Evolutionary conservation across 2,797 vertebrate genomes (phyloP).

Genomic region (Xerus rutilus): DNA sequence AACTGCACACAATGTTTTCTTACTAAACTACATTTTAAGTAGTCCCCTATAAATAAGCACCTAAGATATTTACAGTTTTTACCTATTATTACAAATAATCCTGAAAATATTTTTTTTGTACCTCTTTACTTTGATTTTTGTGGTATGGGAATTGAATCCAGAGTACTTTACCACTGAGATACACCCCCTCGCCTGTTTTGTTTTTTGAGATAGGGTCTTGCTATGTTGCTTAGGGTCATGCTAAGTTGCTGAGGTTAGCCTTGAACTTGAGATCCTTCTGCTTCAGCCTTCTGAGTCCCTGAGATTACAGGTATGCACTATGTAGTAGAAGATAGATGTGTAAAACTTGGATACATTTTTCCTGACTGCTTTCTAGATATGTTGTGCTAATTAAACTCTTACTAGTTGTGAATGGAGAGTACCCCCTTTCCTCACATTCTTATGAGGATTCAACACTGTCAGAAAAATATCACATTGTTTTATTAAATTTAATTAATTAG

Average conservation of each 20-base stretch:
- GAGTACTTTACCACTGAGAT: too few species aligned
- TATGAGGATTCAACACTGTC: constrained; percentile 31
- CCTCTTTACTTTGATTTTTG: constrained; percentile 46
- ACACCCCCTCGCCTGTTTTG: too few species aligned
- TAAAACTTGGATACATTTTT: constrained; percentile 63
- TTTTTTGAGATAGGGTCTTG: too few species aligned
- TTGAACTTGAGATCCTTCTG: too few species aligned
- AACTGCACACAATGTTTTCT: constrained; percentile 23
- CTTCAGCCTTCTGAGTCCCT: too few species aligned
- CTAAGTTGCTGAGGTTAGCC: too few species aligned
- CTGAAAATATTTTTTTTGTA: constrained; percentile 69
- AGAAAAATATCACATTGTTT: constrained; percentile 34
- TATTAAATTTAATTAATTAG: too few species aligned
- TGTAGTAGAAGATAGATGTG: background rate
- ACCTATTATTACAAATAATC: constrained; percentile 29
- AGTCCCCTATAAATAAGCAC: background rate
- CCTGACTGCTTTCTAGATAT: constrained; percentile 40
- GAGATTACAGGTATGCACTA: too few species aligned
- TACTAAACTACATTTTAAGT: constrained; percentile 62
- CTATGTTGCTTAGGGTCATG: too few species aligned
- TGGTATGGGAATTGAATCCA: too few species aligned
- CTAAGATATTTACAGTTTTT: constrained; percentile 38
- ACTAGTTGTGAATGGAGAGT: constrained; percentile 11
- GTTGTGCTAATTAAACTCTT: constrained; percentile 55
- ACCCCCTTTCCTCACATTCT: constrained; percentile 32